Percentiles rank a stretch among this genome's conserved stretches.
These are phyloP conservation scores for Damaliscus lunatus DNA, from an alignment of 2,113 vertebrate genomes.

Conservation along the genomic window DNA sequence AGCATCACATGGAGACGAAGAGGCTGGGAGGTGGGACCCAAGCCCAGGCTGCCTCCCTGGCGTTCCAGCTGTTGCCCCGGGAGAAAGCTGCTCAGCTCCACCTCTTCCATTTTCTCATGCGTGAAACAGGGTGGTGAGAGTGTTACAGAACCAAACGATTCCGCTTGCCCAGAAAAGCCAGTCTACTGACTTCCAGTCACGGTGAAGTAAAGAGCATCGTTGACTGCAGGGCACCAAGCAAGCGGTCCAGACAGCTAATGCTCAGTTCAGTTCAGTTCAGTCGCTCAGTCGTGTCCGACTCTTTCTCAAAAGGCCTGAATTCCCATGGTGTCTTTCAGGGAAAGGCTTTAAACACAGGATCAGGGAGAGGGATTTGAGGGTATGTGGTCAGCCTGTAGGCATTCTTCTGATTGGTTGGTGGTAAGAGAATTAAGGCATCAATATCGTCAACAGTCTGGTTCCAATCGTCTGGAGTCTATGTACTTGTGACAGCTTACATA, in stretches of 20 bases:
- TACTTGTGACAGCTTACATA: neutral
- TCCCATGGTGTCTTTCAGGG: neutral
- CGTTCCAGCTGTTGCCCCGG: rapidly evolving
- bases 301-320: neutral
- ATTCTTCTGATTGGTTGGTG: neutral
- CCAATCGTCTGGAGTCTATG: neutral
- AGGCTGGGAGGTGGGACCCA: no score
- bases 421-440: neutral
- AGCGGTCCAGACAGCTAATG: neutral
- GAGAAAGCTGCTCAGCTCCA: rapidly evolving
- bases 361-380: rapidly evolving
- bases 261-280: neutral
- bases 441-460: neutral
- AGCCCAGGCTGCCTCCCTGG: neutral
- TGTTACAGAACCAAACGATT: neutral
- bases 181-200: neutral
- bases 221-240: neutral
- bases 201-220: rapidly evolving
- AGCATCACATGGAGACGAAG: rapidly evolving
- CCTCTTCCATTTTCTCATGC: rapidly evolving
- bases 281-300: rapidly evolving
- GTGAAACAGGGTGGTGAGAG: neutral
- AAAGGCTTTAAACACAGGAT: neutral
- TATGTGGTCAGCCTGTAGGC: neutral
- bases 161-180: neutral